Conservation (phyloP, 2,113 vertebrate species). For the Chionodraco myersi region DNA sequence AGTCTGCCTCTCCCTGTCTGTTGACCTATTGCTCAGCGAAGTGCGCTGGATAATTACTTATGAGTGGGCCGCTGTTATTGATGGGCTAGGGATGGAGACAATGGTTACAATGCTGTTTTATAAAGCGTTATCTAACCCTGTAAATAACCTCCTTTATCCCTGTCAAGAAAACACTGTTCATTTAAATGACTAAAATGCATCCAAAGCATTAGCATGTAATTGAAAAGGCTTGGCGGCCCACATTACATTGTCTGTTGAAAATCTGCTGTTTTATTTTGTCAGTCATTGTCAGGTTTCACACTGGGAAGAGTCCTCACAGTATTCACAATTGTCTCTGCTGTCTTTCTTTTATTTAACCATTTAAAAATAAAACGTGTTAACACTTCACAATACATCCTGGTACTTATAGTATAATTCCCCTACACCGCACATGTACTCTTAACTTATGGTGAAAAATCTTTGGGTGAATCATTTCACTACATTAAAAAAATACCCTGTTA, state of each 20-base stretch:
- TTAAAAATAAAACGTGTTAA: not conserved
- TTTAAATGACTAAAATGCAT: constrained; percentile 21
- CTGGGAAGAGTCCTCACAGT: not conserved
- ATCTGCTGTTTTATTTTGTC: constrained; percentile 12
- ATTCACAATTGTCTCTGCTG: not conserved
- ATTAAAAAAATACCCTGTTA: too few relatives aligned
- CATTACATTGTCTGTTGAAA: constrained; percentile 8
- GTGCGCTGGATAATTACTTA: constrained; percentile 55
- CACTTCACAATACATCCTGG: too few relatives aligned
- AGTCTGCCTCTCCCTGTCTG: constrained; percentile 38
- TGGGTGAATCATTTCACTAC: too few relatives aligned
- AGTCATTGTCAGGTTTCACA: not conserved
- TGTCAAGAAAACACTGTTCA: constrained; percentile 18
- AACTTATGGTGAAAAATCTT: too few relatives aligned
- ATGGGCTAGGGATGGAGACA: constrained; percentile 26
- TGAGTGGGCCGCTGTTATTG: constrained; percentile 52
- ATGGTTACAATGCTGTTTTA: constrained; percentile 31
- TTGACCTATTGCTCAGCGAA: constrained; percentile 50
- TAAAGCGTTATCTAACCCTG: constrained; percentile 34
- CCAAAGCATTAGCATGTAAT: constrained; percentile 6
- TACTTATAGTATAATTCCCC: too few relatives aligned
- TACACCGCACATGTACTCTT: too few relatives aligned
- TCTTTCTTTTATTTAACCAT: constrained; percentile 2
- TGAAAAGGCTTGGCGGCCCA: constrained; percentile 6
- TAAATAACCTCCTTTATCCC: constrained; percentile 30